Percentiles rank a stretch among this genome's conserved stretches.
Evolutionary conservation across 2,888 invertebrate species (phyloP).

Genomic region (Troglohyphantes excavatus): DNA sequence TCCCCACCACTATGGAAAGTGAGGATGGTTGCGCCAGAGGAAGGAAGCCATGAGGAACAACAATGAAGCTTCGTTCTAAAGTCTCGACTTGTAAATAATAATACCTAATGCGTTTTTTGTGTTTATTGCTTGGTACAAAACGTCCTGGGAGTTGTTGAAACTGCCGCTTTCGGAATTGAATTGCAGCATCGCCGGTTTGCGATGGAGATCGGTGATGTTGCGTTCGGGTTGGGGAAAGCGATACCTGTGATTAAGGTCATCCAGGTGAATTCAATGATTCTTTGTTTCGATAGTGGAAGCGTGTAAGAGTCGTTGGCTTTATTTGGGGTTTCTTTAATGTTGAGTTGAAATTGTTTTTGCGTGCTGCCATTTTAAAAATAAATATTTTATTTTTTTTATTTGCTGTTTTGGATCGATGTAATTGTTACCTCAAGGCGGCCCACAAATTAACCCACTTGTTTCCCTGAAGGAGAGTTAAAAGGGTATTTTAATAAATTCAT

Average conservation of each 20-base stretch:
- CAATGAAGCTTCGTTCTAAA: conserved; percentile 17
- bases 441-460: too few relatives aligned
- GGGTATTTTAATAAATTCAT: too few relatives aligned
- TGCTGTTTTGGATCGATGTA: too few relatives aligned
- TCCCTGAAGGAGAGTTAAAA: too few relatives aligned
- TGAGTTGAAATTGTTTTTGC: too few relatives aligned
- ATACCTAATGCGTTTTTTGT: conserved; percentile 8
- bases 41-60: conserved; percentile 1
- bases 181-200: neutral
- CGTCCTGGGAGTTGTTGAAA: neutral
- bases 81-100: conserved; percentile 27
- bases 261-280: neutral
- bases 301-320: neutral
- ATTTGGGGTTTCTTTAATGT: neutral
- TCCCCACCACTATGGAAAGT: conserved; percentile 48
- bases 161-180: neutral
- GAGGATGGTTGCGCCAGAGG: neutral
- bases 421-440: too few relatives aligned
- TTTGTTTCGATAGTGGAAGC: neutral
- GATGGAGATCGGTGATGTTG: neutral
- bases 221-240: neutral
- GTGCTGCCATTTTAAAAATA: neutral
- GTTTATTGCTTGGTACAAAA: conserved; percentile 11
- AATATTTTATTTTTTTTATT: too few relatives aligned
- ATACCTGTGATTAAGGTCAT: neutral